A percentile compares a stretch with the other conserved stretches of the same genome.
Evolutionary conservation across 2,113 vertebrate species (phyloP).

Genomic region (Propithecus coquereli): DNA sequence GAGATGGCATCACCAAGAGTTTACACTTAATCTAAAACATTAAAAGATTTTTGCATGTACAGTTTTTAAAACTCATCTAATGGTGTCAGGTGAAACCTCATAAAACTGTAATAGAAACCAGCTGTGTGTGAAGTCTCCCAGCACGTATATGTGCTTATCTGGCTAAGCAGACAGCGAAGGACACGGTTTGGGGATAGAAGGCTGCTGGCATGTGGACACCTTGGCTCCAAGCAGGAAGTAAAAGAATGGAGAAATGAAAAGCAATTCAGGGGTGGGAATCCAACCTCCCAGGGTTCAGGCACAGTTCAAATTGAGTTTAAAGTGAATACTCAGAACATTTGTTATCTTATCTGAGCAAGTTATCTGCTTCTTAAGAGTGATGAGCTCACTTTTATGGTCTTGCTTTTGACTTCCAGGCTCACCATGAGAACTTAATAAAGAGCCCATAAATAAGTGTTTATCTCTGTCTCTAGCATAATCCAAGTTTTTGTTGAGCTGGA

Average conservation of each 20-base stretch:
- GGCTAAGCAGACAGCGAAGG: background rate
- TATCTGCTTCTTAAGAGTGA: slow-evolving; percentile 41
- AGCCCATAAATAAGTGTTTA: slow-evolving; percentile 19
- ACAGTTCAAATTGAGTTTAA: slow-evolving; percentile 39
- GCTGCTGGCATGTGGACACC: background rate
- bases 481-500: background rate
- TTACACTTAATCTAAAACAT: background rate
- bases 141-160: background rate
- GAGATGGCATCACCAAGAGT: background rate
- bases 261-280: background rate
- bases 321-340: background rate
- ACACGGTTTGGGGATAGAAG: background rate
- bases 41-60: background rate
- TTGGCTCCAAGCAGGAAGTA: background rate
- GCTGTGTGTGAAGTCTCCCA: background rate
- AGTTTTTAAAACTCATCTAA: background rate
- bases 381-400: slow-evolving; percentile 15
- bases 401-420: slow-evolving; percentile 10
- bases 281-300: slow-evolving; percentile 1
- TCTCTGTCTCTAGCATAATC: background rate
- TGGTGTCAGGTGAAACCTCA: slow-evolving; percentile 4
- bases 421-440: background rate
- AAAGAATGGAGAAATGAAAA: background rate
- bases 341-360: slow-evolving; percentile 27
- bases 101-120: background rate